These are phyloP conservation scores for Seira ritae DNA, from an alignment of 2,888 invertebrate genomes.

Conservation along the genomic window DNA sequence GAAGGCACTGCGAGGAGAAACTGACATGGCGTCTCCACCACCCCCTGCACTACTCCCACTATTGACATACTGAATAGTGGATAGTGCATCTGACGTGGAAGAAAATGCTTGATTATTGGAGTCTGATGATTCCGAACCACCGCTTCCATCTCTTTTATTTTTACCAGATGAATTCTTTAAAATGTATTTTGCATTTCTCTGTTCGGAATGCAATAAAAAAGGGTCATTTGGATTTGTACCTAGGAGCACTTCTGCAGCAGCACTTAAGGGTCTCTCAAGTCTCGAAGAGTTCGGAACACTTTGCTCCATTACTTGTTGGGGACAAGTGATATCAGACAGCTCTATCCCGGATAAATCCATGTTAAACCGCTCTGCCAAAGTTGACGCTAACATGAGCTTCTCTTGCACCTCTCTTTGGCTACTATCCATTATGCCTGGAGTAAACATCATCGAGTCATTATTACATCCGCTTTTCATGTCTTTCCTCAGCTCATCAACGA, in stretches of 20 bases:
- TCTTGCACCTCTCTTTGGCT: neutral
- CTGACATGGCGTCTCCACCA: slow-evolving; percentile 8
- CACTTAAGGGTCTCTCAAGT: slow-evolving; percentile 36
- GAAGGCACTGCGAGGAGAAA: slow-evolving; percentile 24
- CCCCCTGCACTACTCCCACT: neutral
- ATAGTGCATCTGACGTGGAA: slow-evolving; percentile 31
- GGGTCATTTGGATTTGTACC: neutral
- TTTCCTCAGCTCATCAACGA: slow-evolving; percentile 39
- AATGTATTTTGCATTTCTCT: neutral
- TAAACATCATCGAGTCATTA: neutral
- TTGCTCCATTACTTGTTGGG: slow-evolving; percentile 55
- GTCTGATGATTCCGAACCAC: slow-evolving; percentile 33
- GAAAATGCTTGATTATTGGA: slow-evolving; percentile 39
- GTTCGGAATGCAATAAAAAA: neutral
- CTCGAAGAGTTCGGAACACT: slow-evolving; percentile 52
- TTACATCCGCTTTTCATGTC: slow-evolving; percentile 22
- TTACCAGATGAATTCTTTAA: neutral
- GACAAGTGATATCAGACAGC: slow-evolving; percentile 48
- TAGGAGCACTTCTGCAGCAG: neutral
- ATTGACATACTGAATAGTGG: slow-evolving; percentile 25
- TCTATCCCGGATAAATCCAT: slow-evolving; percentile 47
- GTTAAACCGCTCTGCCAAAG: slow-evolving; percentile 34
- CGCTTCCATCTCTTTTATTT: neutral
- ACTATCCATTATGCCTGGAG: neutral
- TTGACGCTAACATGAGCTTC: neutral